Conservation (phyloP, 2,888 invertebrate genomes). For the Parnassius glacialis region DNA sequence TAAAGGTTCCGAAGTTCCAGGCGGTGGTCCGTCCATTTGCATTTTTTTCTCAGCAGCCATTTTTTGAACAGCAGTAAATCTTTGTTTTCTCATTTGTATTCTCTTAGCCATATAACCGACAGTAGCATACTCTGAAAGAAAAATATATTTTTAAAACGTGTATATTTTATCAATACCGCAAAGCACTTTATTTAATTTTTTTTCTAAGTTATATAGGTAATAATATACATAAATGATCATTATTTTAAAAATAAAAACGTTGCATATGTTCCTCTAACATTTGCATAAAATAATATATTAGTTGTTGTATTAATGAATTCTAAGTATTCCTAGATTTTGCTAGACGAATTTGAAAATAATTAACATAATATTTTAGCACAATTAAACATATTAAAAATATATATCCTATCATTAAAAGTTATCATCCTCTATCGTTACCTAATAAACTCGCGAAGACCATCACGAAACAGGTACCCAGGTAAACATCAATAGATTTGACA, state of each 20-base stretch:
- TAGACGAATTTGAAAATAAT: not conserved
- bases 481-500: slow-evolving; percentile 98
- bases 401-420: not conserved
- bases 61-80: slow-evolving; percentile 93
- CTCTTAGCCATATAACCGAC: slow-evolving; percentile 99
- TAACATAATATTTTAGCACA: not conserved
- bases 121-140: slow-evolving; percentile 94
- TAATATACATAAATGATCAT: too few species aligned
- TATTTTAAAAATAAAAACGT: too few species aligned
- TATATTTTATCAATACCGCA: slow-evolving; percentile 24
- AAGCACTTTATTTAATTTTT: slow-evolving; percentile 26
- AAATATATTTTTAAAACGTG: slow-evolving; percentile 19
- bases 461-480: slow-evolving; percentile 98
- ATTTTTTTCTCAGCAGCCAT: slow-evolving; percentile 95
- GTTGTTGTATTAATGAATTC: too few species aligned
- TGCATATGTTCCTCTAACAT: too few species aligned
- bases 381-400: not conserved
- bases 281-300: too few species aligned
- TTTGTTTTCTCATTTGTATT: slow-evolving; percentile 96
- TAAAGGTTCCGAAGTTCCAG: slow-evolving; percentile 82
- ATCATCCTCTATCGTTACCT: slow-evolving; percentile 80
- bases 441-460: slow-evolving; percentile 99
- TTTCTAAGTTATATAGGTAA: not conserved
- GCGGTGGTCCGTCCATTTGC: slow-evolving; percentile 87
- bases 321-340: too few species aligned